Conservation (phyloP, 2,888 invertebrate genomes). For the Gibbula magus region DNA sequence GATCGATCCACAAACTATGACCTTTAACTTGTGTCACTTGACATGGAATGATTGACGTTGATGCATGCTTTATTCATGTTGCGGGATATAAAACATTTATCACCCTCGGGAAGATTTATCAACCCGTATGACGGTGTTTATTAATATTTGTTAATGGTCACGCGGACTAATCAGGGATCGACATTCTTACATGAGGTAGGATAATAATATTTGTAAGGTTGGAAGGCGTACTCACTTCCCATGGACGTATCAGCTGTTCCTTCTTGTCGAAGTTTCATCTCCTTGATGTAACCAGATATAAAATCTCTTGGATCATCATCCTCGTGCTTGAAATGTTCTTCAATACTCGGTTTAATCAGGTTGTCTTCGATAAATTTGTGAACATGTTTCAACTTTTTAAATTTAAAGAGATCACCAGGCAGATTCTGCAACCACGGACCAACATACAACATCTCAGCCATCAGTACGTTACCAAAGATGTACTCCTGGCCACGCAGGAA, state of each 20-base stretch:
- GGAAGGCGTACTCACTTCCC: conserved; percentile 31
- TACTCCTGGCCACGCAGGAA: neutral
- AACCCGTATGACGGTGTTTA: no score
- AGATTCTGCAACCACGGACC: conserved; percentile 30
- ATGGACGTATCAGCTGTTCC: neutral
- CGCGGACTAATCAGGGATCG: no score
- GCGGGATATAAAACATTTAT: no score
- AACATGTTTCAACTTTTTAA: conserved; percentile 26
- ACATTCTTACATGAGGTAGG: no score
- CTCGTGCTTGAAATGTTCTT: conserved; percentile 34
- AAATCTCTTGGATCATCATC: conserved; percentile 42
- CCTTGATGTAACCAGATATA: conserved; percentile 43
- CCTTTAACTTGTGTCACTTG: no score
- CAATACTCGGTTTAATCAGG: conserved; percentile 22
- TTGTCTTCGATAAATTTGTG: neutral
- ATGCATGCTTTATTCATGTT: no score
- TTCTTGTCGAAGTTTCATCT: conserved; percentile 27
- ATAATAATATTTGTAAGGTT: no score
- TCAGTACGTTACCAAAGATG: conserved; percentile 16
- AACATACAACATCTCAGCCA: conserved; percentile 23
- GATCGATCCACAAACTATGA: no score
- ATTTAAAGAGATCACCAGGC: conserved; percentile 39
- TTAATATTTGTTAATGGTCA: no score
- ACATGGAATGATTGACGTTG: no score
- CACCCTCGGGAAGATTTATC: no score